Conservation (phyloP, 2,797 vertebrate genomes). For the Lagorchestes hirsutus region DNA sequence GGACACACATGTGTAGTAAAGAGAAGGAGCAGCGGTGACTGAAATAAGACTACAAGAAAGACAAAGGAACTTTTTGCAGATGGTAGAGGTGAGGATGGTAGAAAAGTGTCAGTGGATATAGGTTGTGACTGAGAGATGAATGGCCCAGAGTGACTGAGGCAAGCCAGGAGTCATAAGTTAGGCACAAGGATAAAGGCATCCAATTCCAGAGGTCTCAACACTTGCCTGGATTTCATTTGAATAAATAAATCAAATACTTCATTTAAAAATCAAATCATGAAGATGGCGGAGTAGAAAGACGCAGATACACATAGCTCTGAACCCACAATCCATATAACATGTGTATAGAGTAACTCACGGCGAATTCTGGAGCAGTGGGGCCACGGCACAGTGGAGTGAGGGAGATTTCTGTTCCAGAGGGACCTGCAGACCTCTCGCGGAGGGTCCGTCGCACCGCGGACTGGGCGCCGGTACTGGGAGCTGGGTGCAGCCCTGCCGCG, state of each 20-base stretch:
- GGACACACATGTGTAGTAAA: neutral
- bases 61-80: neutral
- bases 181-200: neutral
- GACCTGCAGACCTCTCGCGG: too few species aligned
- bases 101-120: neutral
- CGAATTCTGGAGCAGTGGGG: too few species aligned
- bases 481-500: too few species aligned
- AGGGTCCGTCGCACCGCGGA: too few species aligned
- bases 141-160: neutral
- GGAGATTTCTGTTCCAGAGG: too few species aligned
- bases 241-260: neutral
- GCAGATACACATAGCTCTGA: too few species aligned
- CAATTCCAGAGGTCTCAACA: neutral
- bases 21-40: neutral
- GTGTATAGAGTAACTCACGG: too few species aligned
- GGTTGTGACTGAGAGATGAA: neutral
- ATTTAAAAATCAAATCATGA: slow-evolving; percentile 4
- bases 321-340: too few species aligned
- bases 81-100: neutral
- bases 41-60: neutral
- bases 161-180: neutral
- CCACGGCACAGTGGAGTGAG: too few species aligned
- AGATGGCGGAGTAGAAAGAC: too few species aligned
- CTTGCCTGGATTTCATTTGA: neutral
- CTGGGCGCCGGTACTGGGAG: too few species aligned